Evolutionary conservation across 2,888 invertebrate genomes (phyloP).

Genomic region (Machimus rusticus): DNA sequence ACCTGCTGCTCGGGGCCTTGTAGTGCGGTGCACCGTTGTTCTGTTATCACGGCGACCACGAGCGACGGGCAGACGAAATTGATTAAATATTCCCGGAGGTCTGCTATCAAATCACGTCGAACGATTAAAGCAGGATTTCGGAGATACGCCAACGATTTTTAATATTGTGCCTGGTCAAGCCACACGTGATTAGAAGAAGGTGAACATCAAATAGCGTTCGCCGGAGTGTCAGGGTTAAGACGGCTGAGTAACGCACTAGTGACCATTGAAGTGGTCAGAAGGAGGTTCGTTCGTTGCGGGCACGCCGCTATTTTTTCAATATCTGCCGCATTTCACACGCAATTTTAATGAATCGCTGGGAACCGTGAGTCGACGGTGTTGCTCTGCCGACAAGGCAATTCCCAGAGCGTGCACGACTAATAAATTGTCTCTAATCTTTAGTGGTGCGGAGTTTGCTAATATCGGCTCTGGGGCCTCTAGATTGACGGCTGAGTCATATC

Average conservation of each 20-base stretch:
- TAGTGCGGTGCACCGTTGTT: neutral
- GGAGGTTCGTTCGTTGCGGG: neutral
- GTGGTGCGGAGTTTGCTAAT: neutral
- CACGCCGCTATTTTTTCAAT: neutral
- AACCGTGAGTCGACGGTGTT: neutral
- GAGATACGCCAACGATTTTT: neutral
- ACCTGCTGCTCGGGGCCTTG: neutral
- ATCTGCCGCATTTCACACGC: neutral
- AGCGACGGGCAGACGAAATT: neutral
- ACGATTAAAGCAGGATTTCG: neutral
- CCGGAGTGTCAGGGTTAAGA: conserved; percentile 23
- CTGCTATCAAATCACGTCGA: neutral
- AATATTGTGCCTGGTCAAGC: neutral
- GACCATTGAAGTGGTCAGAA: neutral
- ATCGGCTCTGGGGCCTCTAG: neutral
- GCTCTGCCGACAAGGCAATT: neutral
- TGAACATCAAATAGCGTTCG: conserved; percentile 1
- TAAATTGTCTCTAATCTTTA: neutral
- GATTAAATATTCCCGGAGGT: neutral
- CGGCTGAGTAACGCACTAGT: neutral
- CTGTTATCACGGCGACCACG: neutral
- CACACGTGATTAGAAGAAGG: neutral
- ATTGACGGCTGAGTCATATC: neutral
- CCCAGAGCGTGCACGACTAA: neutral
- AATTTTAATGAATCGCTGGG: neutral